Evolutionary conservation across 2,888 invertebrate genomes (phyloP), one percentile per base, ranked within the genome.

Genomic region (Bugulina stolonifera): DNA sequence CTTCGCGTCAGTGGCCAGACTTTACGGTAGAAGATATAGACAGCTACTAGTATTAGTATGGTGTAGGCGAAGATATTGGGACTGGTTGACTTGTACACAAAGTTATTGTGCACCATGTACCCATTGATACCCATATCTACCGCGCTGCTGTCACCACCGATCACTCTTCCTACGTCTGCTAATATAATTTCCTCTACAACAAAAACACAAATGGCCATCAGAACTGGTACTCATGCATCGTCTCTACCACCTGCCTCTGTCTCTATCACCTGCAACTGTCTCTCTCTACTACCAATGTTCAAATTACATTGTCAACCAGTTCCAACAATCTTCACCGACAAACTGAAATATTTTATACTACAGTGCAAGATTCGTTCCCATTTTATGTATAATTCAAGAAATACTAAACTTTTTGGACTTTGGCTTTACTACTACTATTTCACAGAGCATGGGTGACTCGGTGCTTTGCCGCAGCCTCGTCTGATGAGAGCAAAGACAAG

Each of bases 381-480:
- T n/a, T n/a, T n/a, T n/a, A n/a, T n/a, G n/a, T n/a, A n/a, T n/a
- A n/a, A n/a, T n/a, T n/a, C n/a, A n/a, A n/a, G n/a, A n/a, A n/a
- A n/a, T n/a, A n/a, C n/a, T n/a, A n/a, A n/a, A n/a, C n/a, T n/a
- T n/a, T n/a, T n/a, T n/a, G n/a, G n/a, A n/a, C n/a, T n/a, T n/a
- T n/a, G n/a, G n/a, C n/a, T n/a, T n/a, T n/a, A n/a, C n/a, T 43
- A 43, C 43, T 10, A 43, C 43, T 43, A 43, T 71, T 35, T 78
- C 79, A 29, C 74, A 86, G 86, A 83, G 89, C 91, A 78, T 98
- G 95, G 86, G 94, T 97, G 23, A 91, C 92, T 80, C 89, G 93
- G 76, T 94, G 96, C 81, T 97, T 95, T 86, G 90, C 91, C 69
- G 93, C 93, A 85, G 95, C 94, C 81, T 89, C 90, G 80, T 91